A percentile compares a stretch with the other conserved stretches of the same genome.
phyloP scores from a whole-genome alignment of 2,888 invertebrate species.

The Drosophila flavopinicola region DNA sequence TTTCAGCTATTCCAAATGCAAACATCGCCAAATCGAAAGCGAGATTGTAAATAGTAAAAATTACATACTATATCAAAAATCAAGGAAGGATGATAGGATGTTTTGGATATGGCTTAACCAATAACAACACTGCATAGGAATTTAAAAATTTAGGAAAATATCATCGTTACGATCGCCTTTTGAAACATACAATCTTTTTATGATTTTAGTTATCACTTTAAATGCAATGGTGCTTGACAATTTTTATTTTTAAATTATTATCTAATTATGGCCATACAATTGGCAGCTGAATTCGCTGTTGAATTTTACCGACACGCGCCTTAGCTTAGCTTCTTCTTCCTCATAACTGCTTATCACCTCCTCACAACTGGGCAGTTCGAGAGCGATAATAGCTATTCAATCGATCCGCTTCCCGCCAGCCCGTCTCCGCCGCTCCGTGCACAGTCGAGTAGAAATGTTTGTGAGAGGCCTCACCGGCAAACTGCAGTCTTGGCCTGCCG shows the following conservation, averaged over 20 bases:
- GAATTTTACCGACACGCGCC: constrained; percentile 21
- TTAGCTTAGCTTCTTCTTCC: too few species aligned
- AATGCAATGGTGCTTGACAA: neutral
- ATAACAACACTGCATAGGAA: too few species aligned
- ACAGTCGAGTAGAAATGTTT: constrained; percentile 88
- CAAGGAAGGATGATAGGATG: too few species aligned
- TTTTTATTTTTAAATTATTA: neutral
- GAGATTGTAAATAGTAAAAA: too few species aligned
- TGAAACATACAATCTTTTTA: neutral
- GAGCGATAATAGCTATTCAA: constrained; percentile 83
- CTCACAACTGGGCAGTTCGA: constrained; percentile 64
- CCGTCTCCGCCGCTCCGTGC: constrained; percentile 91
- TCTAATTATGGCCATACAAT: neutral
- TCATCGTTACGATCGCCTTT: too few species aligned
- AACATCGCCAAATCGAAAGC: too few species aligned
- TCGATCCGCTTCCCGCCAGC: constrained; percentile 89
- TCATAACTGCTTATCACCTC: constrained; percentile 21
- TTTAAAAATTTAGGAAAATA: too few species aligned
- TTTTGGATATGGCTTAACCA: too few species aligned
- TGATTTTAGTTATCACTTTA: neutral
- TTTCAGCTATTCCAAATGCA: neutral
- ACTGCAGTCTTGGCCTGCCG: constrained; percentile 86
- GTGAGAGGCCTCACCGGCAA: constrained; percentile 89
- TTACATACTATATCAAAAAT: too few species aligned
- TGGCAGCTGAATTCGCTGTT: neutral